Evolutionary conservation across 2,888 invertebrate species (phyloP).

Genomic region (Zootermopsis nevadensis): DNA sequence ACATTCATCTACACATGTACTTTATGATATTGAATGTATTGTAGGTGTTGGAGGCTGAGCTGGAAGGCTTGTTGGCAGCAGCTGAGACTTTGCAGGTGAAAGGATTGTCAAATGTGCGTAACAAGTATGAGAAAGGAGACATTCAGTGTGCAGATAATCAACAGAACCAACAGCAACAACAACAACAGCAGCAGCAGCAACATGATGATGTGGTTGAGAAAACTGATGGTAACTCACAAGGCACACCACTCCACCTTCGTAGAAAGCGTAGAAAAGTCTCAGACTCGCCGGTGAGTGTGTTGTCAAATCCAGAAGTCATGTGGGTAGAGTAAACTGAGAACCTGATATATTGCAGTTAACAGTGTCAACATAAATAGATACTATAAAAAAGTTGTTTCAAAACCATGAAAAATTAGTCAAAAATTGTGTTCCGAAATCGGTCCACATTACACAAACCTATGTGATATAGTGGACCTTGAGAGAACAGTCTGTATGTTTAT

Average conservation of each 20-base stretch:
- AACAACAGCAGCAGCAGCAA: slow-evolving; percentile 14
- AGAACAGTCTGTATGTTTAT: too few relatives aligned
- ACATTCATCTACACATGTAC: too few relatives aligned
- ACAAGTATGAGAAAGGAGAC: slow-evolving; percentile 58
- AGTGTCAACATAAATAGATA: too few relatives aligned
- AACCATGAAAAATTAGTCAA: too few relatives aligned
- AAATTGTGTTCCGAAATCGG: too few relatives aligned
- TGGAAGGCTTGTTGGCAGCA: slow-evolving; percentile 62
- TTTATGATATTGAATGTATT: neutral
- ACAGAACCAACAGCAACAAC: slow-evolving; percentile 19
- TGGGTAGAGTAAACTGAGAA: neutral
- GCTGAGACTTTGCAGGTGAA: slow-evolving; percentile 65
- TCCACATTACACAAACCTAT: too few relatives aligned
- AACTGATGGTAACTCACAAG: neutral
- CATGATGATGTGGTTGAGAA: slow-evolving; percentile 33
- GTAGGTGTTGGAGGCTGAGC: slow-evolving; percentile 62
- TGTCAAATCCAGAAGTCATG: neutral
- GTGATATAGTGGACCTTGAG: too few relatives aligned
- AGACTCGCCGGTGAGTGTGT: slow-evolving; percentile 42
- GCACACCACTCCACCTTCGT: slow-evolving; percentile 40
- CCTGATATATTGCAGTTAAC: too few relatives aligned
- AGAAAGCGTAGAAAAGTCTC: slow-evolving; percentile 46
- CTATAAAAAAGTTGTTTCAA: too few relatives aligned
- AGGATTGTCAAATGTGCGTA: slow-evolving; percentile 63
- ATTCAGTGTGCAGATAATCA: slow-evolving; percentile 48